Conservation (phyloP, 2,888 invertebrate genomes). For the Tineola bisselliella region DNA sequence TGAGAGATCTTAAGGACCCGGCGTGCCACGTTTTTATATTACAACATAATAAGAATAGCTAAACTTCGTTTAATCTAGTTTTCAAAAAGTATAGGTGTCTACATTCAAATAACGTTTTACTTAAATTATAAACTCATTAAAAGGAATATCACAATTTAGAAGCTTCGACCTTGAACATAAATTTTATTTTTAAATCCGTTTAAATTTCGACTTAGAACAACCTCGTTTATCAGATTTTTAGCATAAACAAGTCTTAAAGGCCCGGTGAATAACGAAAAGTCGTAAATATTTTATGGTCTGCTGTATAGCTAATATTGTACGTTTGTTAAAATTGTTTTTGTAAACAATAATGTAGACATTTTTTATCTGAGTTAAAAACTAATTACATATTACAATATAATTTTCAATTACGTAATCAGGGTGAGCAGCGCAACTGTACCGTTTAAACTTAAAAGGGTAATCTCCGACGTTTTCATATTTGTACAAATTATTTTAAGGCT, state of each 20-base stretch:
- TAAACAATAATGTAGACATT: neutral
- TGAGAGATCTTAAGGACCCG: neutral
- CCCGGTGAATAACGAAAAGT: neutral
- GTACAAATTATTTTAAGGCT: conserved; percentile 52
- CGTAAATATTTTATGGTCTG: neutral
- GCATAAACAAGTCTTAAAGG: conserved; percentile 6
- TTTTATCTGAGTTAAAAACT: too few species aligned
- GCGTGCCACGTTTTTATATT: neutral
- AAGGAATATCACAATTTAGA: neutral
- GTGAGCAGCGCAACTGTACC: neutral
- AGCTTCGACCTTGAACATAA: conserved; percentile 27
- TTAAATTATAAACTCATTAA: conserved; percentile 2
- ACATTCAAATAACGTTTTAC: neutral
- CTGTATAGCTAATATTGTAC: neutral
- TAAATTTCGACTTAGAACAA: conserved; percentile 32
- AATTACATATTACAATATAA: neutral
- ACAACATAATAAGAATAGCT: neutral
- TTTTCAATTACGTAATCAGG: neutral
- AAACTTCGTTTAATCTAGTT: neutral
- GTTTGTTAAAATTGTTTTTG: neutral
- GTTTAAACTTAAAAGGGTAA: neutral
- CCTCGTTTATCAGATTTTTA: conserved; percentile 24
- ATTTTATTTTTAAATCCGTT: conserved; percentile 36
- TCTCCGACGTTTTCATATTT: conserved; percentile 52
- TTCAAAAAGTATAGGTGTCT: neutral